Evolutionary conservation across 2,888 invertebrate genomes (phyloP), one percentile per base, ranked within the genome.

Genomic region (Drosophila leonis): DNA sequence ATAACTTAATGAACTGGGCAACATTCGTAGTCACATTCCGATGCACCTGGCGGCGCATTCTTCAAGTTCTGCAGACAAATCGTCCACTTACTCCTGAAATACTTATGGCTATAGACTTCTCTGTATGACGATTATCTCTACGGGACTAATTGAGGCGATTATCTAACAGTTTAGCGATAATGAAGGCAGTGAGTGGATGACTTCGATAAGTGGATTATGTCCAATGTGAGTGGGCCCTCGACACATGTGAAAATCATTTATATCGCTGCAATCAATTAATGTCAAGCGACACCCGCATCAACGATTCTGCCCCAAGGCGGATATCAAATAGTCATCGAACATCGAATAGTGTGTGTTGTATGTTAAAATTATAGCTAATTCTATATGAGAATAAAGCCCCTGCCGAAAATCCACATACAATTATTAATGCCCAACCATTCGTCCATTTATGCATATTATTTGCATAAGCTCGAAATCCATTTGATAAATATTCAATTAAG

Each of bases 401-500:
- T 15, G 56, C 29, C 18, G 10, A 29, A 65, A 78, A 54, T 61
- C 24, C 42, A 56, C 51, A 75, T 61, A 61, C 44, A 71, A 78
- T 83, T 65, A 70, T 72, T 80, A 71, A 83, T 77, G 52, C 13
- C 70, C 39, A n/a, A 68, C 55, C 65, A 75, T 65, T 80, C 54
- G 75, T 67, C 66, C 69, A 82, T 72, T 88, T 79, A 42, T 51
- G 65, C 48, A 66, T 72, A 64, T 73, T 82, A 83, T 88, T 83
- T 80, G 78, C 87, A 88, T 86, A 80, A 86, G 80, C 80, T 72
- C 46, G 13, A 61, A 72, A 68, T 75, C 60, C 63, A 72, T 68
- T 83, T 86, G 87, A 84, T 84, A 89, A 89, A 88, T 89, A 88
- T 88, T 84, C 84, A 80, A 84, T 84, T 84, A 83, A 49, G 54